Percentiles rank a stretch among this genome's conserved stretches.
phyloP scores from a whole-genome alignment of 2,888 invertebrate genomes.

The Coenonympha arcania region DNA sequence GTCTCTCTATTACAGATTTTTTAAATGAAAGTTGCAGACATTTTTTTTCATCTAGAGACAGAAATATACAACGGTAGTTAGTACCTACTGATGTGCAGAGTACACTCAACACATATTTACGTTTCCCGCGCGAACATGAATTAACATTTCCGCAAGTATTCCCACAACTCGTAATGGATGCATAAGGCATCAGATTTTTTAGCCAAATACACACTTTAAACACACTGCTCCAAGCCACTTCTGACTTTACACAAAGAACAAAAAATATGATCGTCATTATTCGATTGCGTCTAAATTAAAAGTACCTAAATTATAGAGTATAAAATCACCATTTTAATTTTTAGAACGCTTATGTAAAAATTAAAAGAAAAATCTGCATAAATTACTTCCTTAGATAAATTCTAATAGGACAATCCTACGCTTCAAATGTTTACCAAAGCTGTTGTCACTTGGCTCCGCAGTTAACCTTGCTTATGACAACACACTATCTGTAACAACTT shows the following conservation, averaged over 20 bases:
- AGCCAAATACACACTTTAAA: not conserved
- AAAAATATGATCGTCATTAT: not conserved
- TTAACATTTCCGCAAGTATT: not conserved
- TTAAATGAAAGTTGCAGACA: not conserved
- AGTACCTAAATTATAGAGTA: too few relatives aligned
- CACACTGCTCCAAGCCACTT: not conserved
- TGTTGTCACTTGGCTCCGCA: slow-evolving; percentile 17
- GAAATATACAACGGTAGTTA: too few relatives aligned
- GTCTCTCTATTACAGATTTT: not conserved
- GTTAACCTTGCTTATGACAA: slow-evolving; percentile 20
- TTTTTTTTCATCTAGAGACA: not conserved
- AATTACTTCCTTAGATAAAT: not conserved
- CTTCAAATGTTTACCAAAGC: slow-evolving; percentile 17
- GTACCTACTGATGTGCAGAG: not conserved
- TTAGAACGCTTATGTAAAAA: not conserved
- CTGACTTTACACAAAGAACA: not conserved
- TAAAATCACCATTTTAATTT: too few relatives aligned
- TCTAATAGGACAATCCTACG: not conserved
- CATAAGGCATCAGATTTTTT: not conserved
- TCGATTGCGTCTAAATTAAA: not conserved
- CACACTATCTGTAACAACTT: slow-evolving; percentile 17
- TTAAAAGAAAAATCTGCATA: not conserved
- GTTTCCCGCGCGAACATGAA: not conserved
- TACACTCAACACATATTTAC: not conserved
- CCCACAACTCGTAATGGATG: not conserved